Percentiles rank a stretch among this genome's conserved stretches.
Evolutionary conservation across 2,113 vertebrate genomes (phyloP).

Genomic region (Drymodes brunneopygia): DNA sequence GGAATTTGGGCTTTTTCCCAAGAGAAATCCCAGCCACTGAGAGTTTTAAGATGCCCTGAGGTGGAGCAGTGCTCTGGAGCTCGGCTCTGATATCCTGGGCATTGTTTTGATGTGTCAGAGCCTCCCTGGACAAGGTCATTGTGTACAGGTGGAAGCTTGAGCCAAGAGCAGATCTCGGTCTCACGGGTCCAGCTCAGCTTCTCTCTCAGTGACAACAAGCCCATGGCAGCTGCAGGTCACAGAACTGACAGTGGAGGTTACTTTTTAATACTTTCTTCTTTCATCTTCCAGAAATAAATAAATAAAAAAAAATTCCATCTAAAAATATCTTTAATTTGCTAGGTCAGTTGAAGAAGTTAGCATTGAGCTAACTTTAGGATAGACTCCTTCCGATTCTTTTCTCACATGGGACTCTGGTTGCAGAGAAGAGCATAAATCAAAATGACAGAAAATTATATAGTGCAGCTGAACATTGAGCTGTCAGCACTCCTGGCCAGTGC

Average conservation of each 20-base stretch:
- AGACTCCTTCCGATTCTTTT: background rate
- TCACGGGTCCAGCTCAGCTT: background rate
- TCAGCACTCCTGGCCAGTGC: background rate
- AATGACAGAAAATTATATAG: constrained; percentile 34
- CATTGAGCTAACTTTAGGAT: background rate
- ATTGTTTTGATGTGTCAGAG: accelerated
- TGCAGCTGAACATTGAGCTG: constrained; percentile 43
- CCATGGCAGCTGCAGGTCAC: background rate
- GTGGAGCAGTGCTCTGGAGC: background rate
- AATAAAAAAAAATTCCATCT: background rate
- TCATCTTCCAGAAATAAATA: background rate
- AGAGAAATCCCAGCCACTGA: background rate
- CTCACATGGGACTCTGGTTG: background rate
- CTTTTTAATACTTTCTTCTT: background rate
- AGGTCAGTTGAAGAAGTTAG: background rate
- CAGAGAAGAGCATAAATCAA: constrained; percentile 30
- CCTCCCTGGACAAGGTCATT: background rate
- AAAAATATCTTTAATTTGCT: background rate
- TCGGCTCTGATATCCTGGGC: background rate
- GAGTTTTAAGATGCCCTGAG: background rate
- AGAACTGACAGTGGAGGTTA: background rate
- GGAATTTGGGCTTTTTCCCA: background rate
- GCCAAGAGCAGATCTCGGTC: background rate
- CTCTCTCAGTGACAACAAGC: background rate
- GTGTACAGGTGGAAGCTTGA: background rate